phyloP scores from a whole-genome alignment of 2,797 vertebrate genomes.

The Myripristis jacobus region DNA sequence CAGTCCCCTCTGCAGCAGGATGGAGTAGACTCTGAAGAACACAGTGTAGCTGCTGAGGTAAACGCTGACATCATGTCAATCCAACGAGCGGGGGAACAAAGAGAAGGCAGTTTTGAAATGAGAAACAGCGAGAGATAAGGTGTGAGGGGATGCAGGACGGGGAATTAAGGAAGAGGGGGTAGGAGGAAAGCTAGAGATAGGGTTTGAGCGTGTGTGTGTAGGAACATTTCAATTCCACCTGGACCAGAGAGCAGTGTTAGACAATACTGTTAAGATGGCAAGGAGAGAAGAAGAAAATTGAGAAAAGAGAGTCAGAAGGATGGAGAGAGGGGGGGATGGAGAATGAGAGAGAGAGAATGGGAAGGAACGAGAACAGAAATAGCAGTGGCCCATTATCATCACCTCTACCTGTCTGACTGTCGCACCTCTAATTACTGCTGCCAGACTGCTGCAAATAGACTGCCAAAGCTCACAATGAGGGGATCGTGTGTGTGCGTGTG shows the following conservation, averaged over 20 bases:
- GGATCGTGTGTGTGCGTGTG: conserved; percentile 34
- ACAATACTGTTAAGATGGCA: conserved; percentile 19
- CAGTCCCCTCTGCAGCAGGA: background rate
- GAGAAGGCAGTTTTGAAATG: conserved; percentile 21
- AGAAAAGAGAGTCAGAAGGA: too few relatives aligned
- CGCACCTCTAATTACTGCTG: conserved; percentile 78
- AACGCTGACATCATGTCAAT: conserved; percentile 39
- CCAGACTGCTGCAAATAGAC: conserved; percentile 60
- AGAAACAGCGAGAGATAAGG: conserved; percentile 6
- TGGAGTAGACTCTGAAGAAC: conserved; percentile 7
- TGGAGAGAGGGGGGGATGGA: conserved; percentile 16
- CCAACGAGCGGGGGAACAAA: conserved; percentile 33
- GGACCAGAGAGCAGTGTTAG: conserved; percentile 39
- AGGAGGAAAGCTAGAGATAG: background rate
- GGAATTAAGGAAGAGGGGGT: conserved; percentile 5
- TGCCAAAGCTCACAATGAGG: conserved; percentile 38
- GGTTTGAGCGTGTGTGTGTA: conserved; percentile 6
- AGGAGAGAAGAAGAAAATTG: too few relatives aligned
- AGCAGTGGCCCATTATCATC: conserved; percentile 71
- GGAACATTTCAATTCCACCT: conserved; percentile 30
- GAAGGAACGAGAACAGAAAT: conserved; percentile 69
- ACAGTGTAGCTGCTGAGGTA: conserved; percentile 13
- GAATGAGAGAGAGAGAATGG: conserved; percentile 40
- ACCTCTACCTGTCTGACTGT: conserved; percentile 77
- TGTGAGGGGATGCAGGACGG: too few relatives aligned